Base-by-base conservation (phyloP, 37 sponge, comb jelly and placozoan species). In the Oopsacas minuta region DNA sequence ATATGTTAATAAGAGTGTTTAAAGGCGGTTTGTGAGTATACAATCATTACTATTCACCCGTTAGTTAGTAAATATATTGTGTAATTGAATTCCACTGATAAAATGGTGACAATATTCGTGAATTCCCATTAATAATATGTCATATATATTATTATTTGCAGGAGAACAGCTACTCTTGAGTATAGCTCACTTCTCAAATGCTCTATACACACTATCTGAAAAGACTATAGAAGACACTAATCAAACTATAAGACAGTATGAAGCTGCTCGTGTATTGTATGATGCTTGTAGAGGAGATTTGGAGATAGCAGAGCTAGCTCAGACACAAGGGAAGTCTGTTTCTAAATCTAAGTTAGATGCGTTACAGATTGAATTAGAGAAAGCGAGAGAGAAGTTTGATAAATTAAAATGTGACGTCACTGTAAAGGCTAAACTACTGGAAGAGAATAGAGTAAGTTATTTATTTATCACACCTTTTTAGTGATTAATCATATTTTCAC, bases 191-290 rank as follows among this genome's bases (percentile, higher is more conserved):
- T 93, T 96, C 52, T 37, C 83, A 37, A 49, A 90, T 37, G 90
- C 88, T 49, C 82, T 94, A 37, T 81, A 87, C 20, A 96, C 97
- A 8, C 85, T 96, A 35, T 85, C 84, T 36, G n/a, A 88, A 36
- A 94, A 92, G 53, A 91, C 97, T 23, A 96, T 96, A 81, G 97
- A 92, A 53, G 97, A 96, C 86, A 96, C 97, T 0, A 83, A 94
- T 1, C 46, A 39, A 32, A 94, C 94, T 0, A 91, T 92, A 22
- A 94, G 92, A 85, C 38, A 39, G n/a, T 96, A 96, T 52, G 94
- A 96, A 39, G 35, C 87, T 0, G 87, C 91, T 1, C 53, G 97
- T 10, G 83, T 96, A 7, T 23, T 86, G 5, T 94, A 92, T 37
- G 97, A 96, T 86, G 97, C 97, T 1, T 91, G 88, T 81, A 82